Evolutionary conservation across 2,113 vertebrate genomes (phyloP).

Genomic region (Vidua chalybeata): DNA sequence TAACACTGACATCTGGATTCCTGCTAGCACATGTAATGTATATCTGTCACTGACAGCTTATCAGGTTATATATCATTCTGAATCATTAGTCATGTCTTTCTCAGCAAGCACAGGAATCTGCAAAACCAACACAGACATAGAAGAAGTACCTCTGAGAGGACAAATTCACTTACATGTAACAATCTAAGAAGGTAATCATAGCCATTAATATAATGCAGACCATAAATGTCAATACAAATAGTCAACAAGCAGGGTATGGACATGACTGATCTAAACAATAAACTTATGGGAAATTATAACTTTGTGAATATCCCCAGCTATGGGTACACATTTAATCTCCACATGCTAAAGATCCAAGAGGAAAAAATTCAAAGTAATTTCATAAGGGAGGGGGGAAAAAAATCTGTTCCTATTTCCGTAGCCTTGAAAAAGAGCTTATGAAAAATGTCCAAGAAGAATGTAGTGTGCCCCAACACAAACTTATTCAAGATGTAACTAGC

Average conservation of each 20-base stretch:
- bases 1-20: conserved; percentile 56
- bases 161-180: conserved; percentile 17
- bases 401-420: conserved; percentile 64
- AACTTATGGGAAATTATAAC: conserved; percentile 17
- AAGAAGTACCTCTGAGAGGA: conserved; percentile 35
- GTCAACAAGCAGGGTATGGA: conserved; percentile 8
- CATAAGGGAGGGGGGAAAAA: neutral
- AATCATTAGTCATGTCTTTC: conserved; percentile 67
- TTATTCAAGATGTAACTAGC: conserved; percentile 75
- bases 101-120: conserved; percentile 31
- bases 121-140: conserved; percentile 26
- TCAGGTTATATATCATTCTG: conserved; percentile 60
- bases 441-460: conserved; percentile 59
- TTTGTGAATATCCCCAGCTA: conserved; percentile 54
- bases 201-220: conserved; percentile 30
- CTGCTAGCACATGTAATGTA: neutral
- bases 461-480: conserved; percentile 55
- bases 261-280: neutral
- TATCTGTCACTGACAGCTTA: conserved; percentile 67
- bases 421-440: conserved; percentile 63
- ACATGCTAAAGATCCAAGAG: neutral
- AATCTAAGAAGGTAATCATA: conserved; percentile 20
- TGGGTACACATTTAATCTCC: conserved; percentile 38
- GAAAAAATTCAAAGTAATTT: conserved; percentile 52
- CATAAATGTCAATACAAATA: conserved; percentile 43